These are phyloP conservation scores for Scomber colias DNA, from an alignment of 2,113 vertebrate species.

Conservation along the genomic window DNA sequence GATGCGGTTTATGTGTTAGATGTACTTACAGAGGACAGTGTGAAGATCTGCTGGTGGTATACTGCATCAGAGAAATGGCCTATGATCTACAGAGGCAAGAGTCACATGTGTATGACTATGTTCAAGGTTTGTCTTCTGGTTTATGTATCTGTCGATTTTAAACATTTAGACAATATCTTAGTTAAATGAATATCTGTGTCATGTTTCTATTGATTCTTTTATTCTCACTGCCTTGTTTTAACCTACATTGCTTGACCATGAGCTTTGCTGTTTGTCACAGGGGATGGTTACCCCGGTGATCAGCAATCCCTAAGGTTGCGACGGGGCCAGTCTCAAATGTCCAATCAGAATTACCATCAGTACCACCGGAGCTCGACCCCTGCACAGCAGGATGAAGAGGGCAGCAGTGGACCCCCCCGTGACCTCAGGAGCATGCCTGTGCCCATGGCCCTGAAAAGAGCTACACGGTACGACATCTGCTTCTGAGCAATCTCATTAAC, in stretches of 20 bases:
- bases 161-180: not conserved
- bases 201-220: not conserved
- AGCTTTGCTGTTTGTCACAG: constrained; percentile 31
- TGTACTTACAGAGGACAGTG: not conserved
- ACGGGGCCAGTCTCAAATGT: constrained; percentile 31
- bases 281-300: constrained; percentile 24
- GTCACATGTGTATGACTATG: constrained; percentile 1
- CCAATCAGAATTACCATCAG: constrained; percentile 58
- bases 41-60: not conserved
- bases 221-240: too few relatives aligned
- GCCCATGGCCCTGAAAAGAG: constrained; percentile 79
- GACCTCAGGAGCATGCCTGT: constrained; percentile 67
- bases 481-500: not conserved
- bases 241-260: not conserved
- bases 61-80: constrained; percentile 45
- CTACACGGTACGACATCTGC: constrained; percentile 73
- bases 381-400: constrained; percentile 27
- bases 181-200: not conserved
- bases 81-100: constrained; percentile 20
- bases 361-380: constrained; percentile 57
- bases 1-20: not conserved
- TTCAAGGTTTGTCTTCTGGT: constrained; percentile 31
- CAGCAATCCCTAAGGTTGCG: constrained; percentile 64
- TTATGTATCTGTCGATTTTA: not conserved
- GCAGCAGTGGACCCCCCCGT: not conserved